A percentile compares a stretch with the other conserved stretches of the same genome.
These are phyloP conservation scores for Plebejus melissa DNA, from an alignment of 2,888 invertebrate species.

Conservation along the genomic window DNA sequence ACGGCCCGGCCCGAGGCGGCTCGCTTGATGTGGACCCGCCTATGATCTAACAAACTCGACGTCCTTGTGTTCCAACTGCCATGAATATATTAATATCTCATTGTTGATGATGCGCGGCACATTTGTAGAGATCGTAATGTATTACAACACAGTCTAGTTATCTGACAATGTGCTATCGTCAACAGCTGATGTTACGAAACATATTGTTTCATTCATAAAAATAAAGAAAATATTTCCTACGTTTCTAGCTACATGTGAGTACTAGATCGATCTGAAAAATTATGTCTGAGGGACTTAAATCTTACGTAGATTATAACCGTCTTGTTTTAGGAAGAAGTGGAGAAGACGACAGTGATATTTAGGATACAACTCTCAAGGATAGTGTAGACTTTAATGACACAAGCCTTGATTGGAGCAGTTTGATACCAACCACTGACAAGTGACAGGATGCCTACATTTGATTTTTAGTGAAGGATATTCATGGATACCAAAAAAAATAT, in stretches of 20 bases:
- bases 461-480: not conserved
- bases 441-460: not conserved
- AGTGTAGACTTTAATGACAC: too few relatives aligned
- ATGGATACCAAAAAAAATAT: too few relatives aligned
- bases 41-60: not conserved
- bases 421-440: too few relatives aligned
- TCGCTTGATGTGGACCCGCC: too few relatives aligned
- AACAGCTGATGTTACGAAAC: conserved; percentile 15
- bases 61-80: not conserved
- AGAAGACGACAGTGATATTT: too few relatives aligned
- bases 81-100: conserved; percentile 12
- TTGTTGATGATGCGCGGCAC: not conserved
- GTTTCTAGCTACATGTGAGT: not conserved
- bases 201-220: conserved; percentile 1
- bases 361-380: too few relatives aligned
- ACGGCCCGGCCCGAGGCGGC: too few relatives aligned
- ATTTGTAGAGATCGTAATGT: conserved; percentile 8
- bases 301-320: not conserved
- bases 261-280: not conserved
- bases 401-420: too few relatives aligned
- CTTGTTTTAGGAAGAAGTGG: too few relatives aligned
- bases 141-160: not conserved
- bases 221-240: not conserved
- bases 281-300: not conserved
- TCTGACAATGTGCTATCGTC: conserved; percentile 9